phyloP scores from a whole-genome alignment of 2,888 invertebrate species.

The Congeria kusceri region DNA sequence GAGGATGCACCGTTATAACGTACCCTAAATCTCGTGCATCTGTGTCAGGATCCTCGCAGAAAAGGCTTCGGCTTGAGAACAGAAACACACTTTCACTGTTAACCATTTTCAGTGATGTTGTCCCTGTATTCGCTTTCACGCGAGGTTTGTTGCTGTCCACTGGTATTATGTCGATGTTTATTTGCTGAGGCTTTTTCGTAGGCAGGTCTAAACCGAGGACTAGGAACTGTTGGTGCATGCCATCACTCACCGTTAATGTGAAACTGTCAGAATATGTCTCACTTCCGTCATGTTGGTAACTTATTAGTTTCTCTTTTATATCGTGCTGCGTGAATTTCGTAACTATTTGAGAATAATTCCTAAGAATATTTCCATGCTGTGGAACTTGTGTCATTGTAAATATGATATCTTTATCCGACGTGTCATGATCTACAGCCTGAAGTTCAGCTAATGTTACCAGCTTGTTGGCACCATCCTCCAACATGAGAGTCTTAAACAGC shows the following conservation, averaged over 20 bases:
- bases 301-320: constrained; percentile 81
- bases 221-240: constrained; percentile 83
- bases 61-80: constrained; percentile 78
- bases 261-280: constrained; percentile 83
- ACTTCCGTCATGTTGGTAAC: constrained; percentile 85
- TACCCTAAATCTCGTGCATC: constrained; percentile 76
- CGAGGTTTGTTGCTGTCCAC: constrained; percentile 84
- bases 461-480: constrained; percentile 82
- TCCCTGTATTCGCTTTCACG: constrained; percentile 80
- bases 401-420: constrained; percentile 74
- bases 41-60: constrained; percentile 82
- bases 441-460: constrained; percentile 85
- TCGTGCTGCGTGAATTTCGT: constrained; percentile 83
- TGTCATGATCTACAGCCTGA: constrained; percentile 83
- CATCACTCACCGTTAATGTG: constrained; percentile 83
- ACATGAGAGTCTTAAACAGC: constrained; percentile 78
- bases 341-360: constrained; percentile 76
- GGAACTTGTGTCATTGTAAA: constrained; percentile 83
- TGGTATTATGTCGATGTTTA: constrained; percentile 82
- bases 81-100: constrained; percentile 77
- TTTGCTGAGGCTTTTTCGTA: constrained; percentile 79
- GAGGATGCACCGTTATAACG: constrained; percentile 77
- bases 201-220: constrained; percentile 79
- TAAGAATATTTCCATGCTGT: constrained; percentile 81
- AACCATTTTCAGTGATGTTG: constrained; percentile 75